These are phyloP conservation scores for Lepus americanus DNA, from an alignment of 2,113 vertebrate genomes.

Conservation along the genomic window DNA sequence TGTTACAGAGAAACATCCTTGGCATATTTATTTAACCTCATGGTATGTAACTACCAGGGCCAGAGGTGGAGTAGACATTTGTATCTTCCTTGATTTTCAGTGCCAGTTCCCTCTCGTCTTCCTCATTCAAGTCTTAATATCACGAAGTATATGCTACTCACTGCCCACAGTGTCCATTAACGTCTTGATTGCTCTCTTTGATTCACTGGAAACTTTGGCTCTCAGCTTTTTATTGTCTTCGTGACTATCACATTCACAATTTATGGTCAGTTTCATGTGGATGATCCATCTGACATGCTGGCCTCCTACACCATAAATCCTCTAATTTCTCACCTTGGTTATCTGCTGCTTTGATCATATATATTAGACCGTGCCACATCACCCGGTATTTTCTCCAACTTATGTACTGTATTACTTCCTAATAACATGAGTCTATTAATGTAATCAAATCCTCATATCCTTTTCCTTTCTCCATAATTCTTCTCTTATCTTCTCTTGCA, in stretches of 20 bases:
- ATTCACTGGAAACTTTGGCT: constrained; percentile 15
- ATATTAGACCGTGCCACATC: not conserved
- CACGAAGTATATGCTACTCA: not conserved
- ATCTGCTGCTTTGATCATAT: not conserved
- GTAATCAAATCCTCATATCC: not conserved
- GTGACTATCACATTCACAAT: not conserved
- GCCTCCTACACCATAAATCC: not conserved
- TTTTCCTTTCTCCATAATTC: not conserved
- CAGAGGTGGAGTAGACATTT: not conserved
- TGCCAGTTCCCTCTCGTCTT: not conserved
- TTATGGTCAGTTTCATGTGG: not conserved
- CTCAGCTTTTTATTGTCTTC: not conserved
- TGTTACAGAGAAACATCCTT: not conserved
- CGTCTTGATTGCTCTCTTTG: not conserved
- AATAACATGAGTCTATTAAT: not conserved
- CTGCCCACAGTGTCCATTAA: not conserved
- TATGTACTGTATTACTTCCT: not conserved
- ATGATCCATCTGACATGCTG: not conserved
- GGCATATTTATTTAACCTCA: not conserved
- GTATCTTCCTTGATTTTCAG: not conserved
- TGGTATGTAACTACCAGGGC: not conserved
- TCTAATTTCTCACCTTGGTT: not conserved
- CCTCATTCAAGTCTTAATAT: not conserved
- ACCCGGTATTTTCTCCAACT: not conserved
- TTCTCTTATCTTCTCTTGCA: not conserved